Evolutionary conservation across 64 coral and sea anemone genomes (phyloP).

Genomic region (Actinia tenebrosa): DNA sequence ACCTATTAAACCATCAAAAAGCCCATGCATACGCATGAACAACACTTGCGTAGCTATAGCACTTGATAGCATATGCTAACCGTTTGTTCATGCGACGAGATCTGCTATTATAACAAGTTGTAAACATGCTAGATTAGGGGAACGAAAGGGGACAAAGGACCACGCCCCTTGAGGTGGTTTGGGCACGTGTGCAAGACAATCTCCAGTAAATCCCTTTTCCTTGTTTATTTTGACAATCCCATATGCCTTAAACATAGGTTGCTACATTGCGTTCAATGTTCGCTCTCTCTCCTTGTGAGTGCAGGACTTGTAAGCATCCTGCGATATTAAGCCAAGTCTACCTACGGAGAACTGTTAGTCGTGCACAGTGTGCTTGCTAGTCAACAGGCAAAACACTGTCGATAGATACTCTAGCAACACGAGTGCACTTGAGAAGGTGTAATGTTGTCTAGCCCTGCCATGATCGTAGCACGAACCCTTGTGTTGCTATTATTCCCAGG

Average conservation of each 20-base stretch:
- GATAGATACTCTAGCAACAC: neutral
- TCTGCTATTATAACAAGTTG: constrained; percentile 63
- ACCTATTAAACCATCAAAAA: neutral
- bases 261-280: neutral
- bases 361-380: neutral
- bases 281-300: neutral
- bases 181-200: constrained; percentile 87
- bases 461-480: neutral
- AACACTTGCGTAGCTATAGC: constrained; percentile 4
- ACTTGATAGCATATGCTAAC: constrained; percentile 40
- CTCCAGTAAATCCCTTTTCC: constrained; percentile 55
- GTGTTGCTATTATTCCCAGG: neutral
- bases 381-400: neutral
- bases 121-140: constrained; percentile 32
- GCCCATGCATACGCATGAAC: neutral
- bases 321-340: neutral
- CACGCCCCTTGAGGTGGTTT: constrained; percentile 59
- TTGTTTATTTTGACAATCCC: constrained; percentile 75
- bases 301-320: neutral
- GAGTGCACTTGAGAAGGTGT: neutral
- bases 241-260: constrained; percentile 47
- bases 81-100: constrained; percentile 33
- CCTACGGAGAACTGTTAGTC: neutral
- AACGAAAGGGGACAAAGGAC: constrained; percentile 50
- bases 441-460: neutral